A percentile compares a stretch with the other conserved stretches of the same genome.
These are phyloP conservation scores for Ophraella communa DNA, from an alignment of 2,888 invertebrate species.

Conservation along the genomic window DNA sequence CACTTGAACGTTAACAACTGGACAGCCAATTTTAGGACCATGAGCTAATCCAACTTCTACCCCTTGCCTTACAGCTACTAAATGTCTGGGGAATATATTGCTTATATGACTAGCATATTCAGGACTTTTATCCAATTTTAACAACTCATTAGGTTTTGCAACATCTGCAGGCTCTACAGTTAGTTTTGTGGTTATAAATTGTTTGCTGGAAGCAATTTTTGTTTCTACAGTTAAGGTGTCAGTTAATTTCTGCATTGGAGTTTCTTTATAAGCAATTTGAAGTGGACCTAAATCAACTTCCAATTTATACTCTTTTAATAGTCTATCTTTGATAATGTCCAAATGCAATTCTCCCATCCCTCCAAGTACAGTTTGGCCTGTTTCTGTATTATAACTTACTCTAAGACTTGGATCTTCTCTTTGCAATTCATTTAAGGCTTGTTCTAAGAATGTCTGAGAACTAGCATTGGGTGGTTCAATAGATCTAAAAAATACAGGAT, in stretches of 20 bases:
- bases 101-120: constrained; percentile 75
- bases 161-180: constrained; percentile 64
- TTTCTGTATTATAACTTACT: constrained; percentile 77
- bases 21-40: constrained; percentile 88
- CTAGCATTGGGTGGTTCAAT: constrained; percentile 89
- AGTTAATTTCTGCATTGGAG: constrained; percentile 61
- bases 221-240: constrained; percentile 66
- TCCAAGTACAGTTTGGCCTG: constrained; percentile 85
- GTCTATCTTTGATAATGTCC: constrained; percentile 89
- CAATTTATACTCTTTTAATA: constrained; percentile 86
- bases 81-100: constrained; percentile 68
- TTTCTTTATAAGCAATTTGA: constrained; percentile 91
- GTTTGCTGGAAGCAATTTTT: constrained; percentile 68
- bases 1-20: constrained; percentile 76
- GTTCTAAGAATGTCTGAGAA: constrained; percentile 77
- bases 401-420: constrained; percentile 91
- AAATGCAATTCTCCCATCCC: constrained; percentile 99
- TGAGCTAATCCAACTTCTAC: constrained; percentile 71
- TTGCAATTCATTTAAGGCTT: constrained; percentile 79
- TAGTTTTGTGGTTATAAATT: constrained; percentile 68
- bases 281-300: constrained; percentile 88
- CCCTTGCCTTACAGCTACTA: constrained; percentile 77
- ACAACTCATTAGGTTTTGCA: constrained; percentile 50
- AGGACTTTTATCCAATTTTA: constrained; percentile 69
- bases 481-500: constrained; percentile 96